Conservation (phyloP, 2,797 vertebrate genomes). For the Lutjanus campechanus region DNA sequence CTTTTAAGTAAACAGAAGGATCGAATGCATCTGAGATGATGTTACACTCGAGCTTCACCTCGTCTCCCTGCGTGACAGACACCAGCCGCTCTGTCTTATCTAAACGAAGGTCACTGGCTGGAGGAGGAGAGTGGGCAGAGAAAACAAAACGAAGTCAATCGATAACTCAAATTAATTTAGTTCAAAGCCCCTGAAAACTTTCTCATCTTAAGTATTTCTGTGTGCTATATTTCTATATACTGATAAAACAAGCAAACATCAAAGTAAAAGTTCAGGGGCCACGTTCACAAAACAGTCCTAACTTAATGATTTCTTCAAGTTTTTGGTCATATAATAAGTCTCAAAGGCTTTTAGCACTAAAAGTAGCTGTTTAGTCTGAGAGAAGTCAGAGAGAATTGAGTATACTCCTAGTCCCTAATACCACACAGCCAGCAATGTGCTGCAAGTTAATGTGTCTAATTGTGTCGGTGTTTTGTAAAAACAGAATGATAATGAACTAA, state of each 20-base stretch:
- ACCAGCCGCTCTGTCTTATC: conserved; percentile 9
- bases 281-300: background rate
- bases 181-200: background rate
- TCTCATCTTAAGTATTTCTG: background rate
- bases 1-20: conserved; percentile 54
- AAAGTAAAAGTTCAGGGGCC: background rate
- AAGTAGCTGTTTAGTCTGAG: too few species aligned
- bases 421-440: background rate
- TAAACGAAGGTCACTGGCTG: conserved; percentile 57
- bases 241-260: background rate
- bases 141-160: background rate
- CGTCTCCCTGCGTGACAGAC: conserved; percentile 30
- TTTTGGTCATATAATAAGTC: background rate
- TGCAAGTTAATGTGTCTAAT: background rate
- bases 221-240: background rate
- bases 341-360: background rate
- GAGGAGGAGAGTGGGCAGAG: background rate
- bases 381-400: too few species aligned
- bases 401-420: background rate
- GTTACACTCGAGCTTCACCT: conserved; percentile 61
- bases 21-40: conserved; percentile 42
- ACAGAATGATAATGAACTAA: background rate
- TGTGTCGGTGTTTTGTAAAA: background rate
- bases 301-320: background rate
- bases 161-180: background rate